These are phyloP conservation scores for Onthophagus sagittarius DNA, from an alignment of 2,888 invertebrate genomes.

Conservation along the genomic window DNA sequence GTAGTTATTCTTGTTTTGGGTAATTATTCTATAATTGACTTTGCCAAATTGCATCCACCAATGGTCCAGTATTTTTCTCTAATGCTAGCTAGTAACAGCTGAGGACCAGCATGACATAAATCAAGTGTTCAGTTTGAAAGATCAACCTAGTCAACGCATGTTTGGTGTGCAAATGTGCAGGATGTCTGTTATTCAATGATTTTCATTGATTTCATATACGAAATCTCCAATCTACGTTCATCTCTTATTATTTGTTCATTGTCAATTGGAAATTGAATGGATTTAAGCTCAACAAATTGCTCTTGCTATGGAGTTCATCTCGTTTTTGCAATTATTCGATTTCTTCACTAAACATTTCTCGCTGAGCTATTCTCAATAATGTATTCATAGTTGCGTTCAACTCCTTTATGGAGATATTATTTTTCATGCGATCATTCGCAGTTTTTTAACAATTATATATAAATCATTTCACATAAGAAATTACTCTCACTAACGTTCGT, in stretches of 20 bases:
- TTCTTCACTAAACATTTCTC: not conserved
- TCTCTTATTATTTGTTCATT: too few relatives aligned
- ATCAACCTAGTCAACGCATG: slow-evolving; percentile 12
- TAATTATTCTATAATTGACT: too few relatives aligned
- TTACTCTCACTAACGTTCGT: too few relatives aligned
- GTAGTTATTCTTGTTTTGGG: not conserved
- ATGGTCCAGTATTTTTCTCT: slow-evolving; percentile 19
- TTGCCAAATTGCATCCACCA: slow-evolving; percentile 6
- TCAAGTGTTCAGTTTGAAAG: too few relatives aligned
- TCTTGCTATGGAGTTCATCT: too few relatives aligned
- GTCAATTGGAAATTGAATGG: too few relatives aligned
- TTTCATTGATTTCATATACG: too few relatives aligned
- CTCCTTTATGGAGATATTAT: not conserved
- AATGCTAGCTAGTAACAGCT: slow-evolving; percentile 11
- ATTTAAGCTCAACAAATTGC: too few relatives aligned
- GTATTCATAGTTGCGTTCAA: not conserved
- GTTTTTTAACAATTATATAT: not conserved
- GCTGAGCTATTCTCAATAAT: not conserved
- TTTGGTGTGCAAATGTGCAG: slow-evolving; percentile 3
- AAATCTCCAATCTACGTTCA: slow-evolving; percentile 9
- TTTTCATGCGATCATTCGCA: too few relatives aligned
- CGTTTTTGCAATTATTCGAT: too few relatives aligned
- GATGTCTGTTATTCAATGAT: slow-evolving; percentile 14
- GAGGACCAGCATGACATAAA: slow-evolving; percentile 13
- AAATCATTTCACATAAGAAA: not conserved